Evolutionary conservation across 2,888 invertebrate genomes (phyloP).

Genomic region (Morpho achilles): DNA sequence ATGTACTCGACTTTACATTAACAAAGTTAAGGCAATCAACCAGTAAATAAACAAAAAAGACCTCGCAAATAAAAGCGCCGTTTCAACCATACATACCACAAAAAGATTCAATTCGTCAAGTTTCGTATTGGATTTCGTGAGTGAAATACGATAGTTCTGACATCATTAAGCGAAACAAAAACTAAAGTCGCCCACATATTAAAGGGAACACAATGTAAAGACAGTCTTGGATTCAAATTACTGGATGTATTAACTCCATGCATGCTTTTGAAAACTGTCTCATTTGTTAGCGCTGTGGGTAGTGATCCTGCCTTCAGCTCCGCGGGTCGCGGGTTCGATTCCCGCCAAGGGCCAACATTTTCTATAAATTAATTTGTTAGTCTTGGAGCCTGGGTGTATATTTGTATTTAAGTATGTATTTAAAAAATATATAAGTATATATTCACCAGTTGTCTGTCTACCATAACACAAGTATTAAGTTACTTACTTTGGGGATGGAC

Average conservation of each 20-base stretch:
- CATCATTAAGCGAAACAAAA: constrained; percentile 24
- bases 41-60: not conserved
- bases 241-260: not conserved
- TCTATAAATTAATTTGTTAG: no score
- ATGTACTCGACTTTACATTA: not conserved
- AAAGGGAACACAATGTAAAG: not conserved
- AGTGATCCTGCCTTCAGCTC: no score
- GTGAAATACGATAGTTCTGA: constrained; percentile 31
- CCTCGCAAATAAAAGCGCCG: constrained; percentile 9
- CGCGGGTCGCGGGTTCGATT: no score
- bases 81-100: constrained; percentile 24
- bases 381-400: no score
- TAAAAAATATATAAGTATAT: no score
- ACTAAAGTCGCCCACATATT: constrained; percentile 6
- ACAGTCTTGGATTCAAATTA: not conserved
- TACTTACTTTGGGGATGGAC: no score
- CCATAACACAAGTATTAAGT: no score
- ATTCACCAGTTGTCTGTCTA: no score
- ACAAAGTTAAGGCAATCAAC: not conserved
- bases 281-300: no score
- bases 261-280: no score
- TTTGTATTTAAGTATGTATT: no score
- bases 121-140: constrained; percentile 29
- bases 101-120: constrained; percentile 24
- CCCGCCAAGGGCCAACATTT: no score